A percentile compares a stretch with the other conserved stretches of the same genome.
phyloP scores from a whole-genome alignment of 2,797 vertebrate species.

The Acropternis orthonyx region DNA sequence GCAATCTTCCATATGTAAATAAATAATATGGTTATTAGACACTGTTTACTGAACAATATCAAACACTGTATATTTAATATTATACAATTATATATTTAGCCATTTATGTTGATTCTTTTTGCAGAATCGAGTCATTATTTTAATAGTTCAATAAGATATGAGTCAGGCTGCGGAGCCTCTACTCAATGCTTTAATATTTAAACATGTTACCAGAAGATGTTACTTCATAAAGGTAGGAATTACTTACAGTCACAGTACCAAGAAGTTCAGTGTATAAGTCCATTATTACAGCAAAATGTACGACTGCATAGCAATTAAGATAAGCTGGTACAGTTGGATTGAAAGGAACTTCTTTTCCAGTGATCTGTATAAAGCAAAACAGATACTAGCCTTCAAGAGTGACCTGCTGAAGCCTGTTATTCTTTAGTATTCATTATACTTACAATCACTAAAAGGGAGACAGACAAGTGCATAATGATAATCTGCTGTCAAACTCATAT shows the following conservation, averaged over 20 bases:
- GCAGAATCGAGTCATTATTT: neutral
- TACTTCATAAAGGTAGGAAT: neutral
- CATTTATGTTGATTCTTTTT: neutral
- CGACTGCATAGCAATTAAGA: slow-evolving; percentile 77
- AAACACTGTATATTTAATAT: neutral
- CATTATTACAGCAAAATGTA: slow-evolving; percentile 84
- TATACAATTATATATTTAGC: neutral
- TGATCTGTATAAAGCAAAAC: slow-evolving; percentile 78
- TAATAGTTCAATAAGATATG: neutral
- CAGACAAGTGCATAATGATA: neutral
- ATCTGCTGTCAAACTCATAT: neutral
- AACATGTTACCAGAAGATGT: neutral
- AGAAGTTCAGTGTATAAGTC: slow-evolving; percentile 82
- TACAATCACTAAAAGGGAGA: neutral
- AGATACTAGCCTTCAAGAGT: neutral
- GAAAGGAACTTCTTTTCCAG: slow-evolving; percentile 83
- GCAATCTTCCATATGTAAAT: neutral
- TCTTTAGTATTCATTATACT: neutral
- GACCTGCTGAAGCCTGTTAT: neutral
- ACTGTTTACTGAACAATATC: neutral
- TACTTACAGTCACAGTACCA: slow-evolving; percentile 81
- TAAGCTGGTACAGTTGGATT: slow-evolving; percentile 69
- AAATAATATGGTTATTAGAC: neutral
- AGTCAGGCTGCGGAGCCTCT: neutral
- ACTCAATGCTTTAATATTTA: neutral